Percentiles rank a stretch among this genome's conserved stretches.
Conservation (phyloP, 2,113 vertebrate genomes). For the Pteruthius melanotis region DNA sequence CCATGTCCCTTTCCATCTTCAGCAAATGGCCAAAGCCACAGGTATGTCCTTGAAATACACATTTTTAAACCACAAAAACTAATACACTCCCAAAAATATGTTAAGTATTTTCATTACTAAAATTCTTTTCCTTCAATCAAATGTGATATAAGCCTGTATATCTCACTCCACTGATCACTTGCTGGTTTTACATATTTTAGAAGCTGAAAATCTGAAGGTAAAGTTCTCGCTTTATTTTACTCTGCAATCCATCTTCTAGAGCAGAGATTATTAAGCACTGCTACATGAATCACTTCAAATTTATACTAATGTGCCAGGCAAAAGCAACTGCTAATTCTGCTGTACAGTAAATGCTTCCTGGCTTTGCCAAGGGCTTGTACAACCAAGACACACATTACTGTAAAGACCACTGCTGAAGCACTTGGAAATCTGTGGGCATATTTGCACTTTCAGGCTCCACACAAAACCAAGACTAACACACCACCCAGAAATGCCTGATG, state of each 20-base stretch:
- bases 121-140: not conserved
- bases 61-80: not conserved
- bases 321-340: not conserved
- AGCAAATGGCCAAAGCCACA: not conserved
- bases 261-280: not conserved
- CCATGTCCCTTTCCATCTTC: not conserved
- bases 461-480: not conserved
- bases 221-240: not conserved
- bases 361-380: not conserved
- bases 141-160: not conserved
- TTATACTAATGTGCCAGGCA: not conserved
- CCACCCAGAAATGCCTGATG: not conserved
- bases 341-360: not conserved
- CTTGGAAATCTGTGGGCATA: not conserved
- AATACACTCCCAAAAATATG: not conserved
- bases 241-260: not conserved
- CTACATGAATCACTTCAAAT: not conserved
- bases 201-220: not conserved
- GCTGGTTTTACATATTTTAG: not conserved
- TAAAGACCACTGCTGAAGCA: not conserved
- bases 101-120: not conserved
- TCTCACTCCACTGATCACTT: not conserved
- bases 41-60: not conserved
- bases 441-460: not conserved
- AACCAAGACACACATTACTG: accelerated